A percentile compares a stretch with the other conserved stretches of the same genome.
phyloP scores from a whole-genome alignment of 2,888 invertebrate genomes.

The Portevinia maculata region DNA sequence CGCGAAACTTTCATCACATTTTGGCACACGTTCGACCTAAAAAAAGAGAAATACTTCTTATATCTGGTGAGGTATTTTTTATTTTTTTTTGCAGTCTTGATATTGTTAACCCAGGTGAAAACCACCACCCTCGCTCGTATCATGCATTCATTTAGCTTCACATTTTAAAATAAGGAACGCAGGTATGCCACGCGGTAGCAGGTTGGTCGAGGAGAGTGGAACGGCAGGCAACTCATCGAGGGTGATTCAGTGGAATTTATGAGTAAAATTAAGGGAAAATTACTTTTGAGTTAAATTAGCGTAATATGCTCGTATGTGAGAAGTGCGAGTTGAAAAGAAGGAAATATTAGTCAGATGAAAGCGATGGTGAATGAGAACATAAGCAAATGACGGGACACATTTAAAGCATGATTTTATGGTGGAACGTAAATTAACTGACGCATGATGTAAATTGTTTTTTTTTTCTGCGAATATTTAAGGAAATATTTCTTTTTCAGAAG shows the following conservation, averaged over 20 bases:
- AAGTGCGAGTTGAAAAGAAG: background rate
- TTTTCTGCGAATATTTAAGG: slow-evolving; percentile 28
- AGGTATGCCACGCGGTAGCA: background rate
- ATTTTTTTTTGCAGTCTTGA: slow-evolving; percentile 18
- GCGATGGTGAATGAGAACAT: slow-evolving; percentile 9
- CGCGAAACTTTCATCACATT: slow-evolving; percentile 67
- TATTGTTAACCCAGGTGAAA: slow-evolving; percentile 61
- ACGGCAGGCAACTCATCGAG: slow-evolving; percentile 15
- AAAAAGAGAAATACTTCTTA: slow-evolving; percentile 37
- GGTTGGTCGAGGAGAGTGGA: background rate
- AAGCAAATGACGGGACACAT: slow-evolving; percentile 60
- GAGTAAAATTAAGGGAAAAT: slow-evolving; percentile 72
- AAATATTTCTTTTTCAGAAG: slow-evolving; percentile 7
- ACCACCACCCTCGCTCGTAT: slow-evolving; percentile 42
- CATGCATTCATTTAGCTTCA: slow-evolving; percentile 62
- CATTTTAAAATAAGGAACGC: slow-evolving; percentile 30
- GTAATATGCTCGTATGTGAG: slow-evolving; percentile 63
- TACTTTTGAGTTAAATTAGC: slow-evolving; percentile 74
- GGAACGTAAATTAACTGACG: slow-evolving; percentile 68
- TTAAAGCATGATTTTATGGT: slow-evolving; percentile 70
- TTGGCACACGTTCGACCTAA: slow-evolving; percentile 69
- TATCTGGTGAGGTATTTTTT: background rate
- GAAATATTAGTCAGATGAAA: background rate
- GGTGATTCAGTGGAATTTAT: slow-evolving; percentile 72
- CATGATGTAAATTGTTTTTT: slow-evolving; percentile 5